phyloP scores from a whole-genome alignment of 2,113 vertebrate genomes.

The Blennius ocellaris region DNA sequence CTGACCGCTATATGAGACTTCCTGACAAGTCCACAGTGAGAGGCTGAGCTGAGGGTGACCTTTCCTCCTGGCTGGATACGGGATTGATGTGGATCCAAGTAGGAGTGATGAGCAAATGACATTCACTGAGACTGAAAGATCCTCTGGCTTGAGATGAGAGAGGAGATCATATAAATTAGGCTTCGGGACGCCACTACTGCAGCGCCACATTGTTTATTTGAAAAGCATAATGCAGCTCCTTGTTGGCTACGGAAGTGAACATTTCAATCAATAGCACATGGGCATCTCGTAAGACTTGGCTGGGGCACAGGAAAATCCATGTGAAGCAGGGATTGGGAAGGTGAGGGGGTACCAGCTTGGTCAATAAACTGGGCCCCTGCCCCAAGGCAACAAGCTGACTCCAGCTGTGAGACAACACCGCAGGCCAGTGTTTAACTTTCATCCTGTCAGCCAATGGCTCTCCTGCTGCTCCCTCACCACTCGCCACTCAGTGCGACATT shows the following conservation, averaged over 20 bases:
- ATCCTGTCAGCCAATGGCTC: constrained; percentile 73
- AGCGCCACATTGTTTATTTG: constrained; percentile 17
- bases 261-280: constrained; percentile 67
- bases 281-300: constrained; percentile 48
- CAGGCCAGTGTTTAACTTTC: constrained; percentile 74
- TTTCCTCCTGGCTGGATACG: constrained; percentile 54
- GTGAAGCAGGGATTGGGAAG: constrained; percentile 51
- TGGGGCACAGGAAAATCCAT: constrained; percentile 43
- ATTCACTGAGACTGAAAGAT: constrained; percentile 31
- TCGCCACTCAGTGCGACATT: constrained; percentile 75
- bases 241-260: constrained; percentile 48
- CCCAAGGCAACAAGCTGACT: constrained; percentile 72
- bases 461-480: constrained; percentile 62
- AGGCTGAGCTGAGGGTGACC: constrained; percentile 54
- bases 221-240: constrained; percentile 44
- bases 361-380: constrained; percentile 70
- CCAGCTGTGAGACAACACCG: constrained; percentile 70
- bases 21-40: constrained; percentile 61
- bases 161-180: constrained; percentile 33
- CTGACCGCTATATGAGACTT: constrained; percentile 55
- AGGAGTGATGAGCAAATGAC: constrained; percentile 52
- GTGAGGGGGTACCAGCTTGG: constrained; percentile 61
- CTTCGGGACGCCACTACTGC: constrained; percentile 1
- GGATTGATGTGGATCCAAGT: constrained; percentile 55
- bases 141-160: constrained; percentile 17